phyloP scores from a whole-genome alignment of 2,888 invertebrate species.

The Automeris io region DNA sequence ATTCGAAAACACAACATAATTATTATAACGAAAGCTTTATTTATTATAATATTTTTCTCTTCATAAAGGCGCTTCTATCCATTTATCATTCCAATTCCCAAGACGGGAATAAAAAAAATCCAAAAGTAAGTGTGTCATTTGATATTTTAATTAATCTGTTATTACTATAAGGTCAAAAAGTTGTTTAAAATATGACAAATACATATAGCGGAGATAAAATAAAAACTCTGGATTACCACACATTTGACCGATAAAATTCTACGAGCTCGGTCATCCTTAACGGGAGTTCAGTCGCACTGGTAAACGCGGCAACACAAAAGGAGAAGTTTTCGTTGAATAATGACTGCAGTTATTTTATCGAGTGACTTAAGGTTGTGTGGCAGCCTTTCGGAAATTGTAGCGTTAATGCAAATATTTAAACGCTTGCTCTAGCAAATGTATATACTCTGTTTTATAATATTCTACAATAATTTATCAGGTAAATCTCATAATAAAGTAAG shows the following conservation, averaged over 20 bases:
- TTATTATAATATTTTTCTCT: no score
- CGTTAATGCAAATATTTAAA: background rate
- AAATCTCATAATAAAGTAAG: no score
- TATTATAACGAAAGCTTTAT: no score
- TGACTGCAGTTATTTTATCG: slow-evolving; percentile 13
- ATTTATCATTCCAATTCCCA: no score
- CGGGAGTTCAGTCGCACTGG: slow-evolving; percentile 13
- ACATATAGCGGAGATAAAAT: slow-evolving; percentile 15
- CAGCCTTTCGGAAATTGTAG: background rate
- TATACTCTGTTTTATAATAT: no score
- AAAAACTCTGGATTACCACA: slow-evolving; percentile 36
- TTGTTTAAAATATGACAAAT: background rate
- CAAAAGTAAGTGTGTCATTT: no score
- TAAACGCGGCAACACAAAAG: slow-evolving; percentile 16
- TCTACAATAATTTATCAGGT: background rate
- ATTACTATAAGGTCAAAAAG: no score
- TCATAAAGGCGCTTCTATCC: no score
- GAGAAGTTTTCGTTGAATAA: slow-evolving; percentile 23
- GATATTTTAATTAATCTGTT: no score
- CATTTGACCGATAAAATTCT: slow-evolving; percentile 26
- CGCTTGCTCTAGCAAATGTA: no score
- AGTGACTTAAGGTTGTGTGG: background rate
- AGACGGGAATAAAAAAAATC: no score
- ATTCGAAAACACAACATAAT: no score
- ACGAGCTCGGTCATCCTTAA: slow-evolving; percentile 19